Percentiles rank a stretch among this genome's conserved stretches.
Evolutionary conservation across 1,140 invertebrate genomes (phyloP).

Genomic region (Zaprionus vittiger): DNA sequence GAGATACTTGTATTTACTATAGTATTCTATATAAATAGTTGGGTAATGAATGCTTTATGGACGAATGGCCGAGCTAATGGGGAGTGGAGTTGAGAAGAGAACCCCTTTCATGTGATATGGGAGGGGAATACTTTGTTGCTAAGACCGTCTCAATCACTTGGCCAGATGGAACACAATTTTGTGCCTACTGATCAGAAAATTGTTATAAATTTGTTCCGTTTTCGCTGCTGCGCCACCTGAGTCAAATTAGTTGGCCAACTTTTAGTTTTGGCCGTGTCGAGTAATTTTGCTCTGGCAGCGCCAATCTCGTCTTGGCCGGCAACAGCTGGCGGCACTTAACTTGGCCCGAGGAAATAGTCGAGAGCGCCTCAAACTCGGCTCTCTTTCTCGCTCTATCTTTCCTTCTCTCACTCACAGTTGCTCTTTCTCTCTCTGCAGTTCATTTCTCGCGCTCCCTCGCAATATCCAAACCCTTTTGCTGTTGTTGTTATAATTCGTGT

Average conservation of each 20-base stretch:
- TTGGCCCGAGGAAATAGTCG: slow-evolving; percentile 60
- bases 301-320: slow-evolving; percentile 60
- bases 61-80: slow-evolving; percentile 36
- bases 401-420: not conserved
- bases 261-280: slow-evolving; percentile 44
- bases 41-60: slow-evolving; percentile 49
- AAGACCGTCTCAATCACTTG: slow-evolving; percentile 42
- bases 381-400: slow-evolving; percentile 27
- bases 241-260: slow-evolving; percentile 75
- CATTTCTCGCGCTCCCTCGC: slow-evolving; percentile 38
- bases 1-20: not conserved
- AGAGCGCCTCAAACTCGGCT: slow-evolving; percentile 49
- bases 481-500: slow-evolving; percentile 78
- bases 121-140: slow-evolving; percentile 5
- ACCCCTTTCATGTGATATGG: slow-evolving; percentile 19
- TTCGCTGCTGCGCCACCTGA: slow-evolving; percentile 73
- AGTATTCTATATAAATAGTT: slow-evolving; percentile 4
- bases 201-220: slow-evolving; percentile 79
- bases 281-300: slow-evolving; percentile 59
- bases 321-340: slow-evolving; percentile 79
- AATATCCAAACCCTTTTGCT: slow-evolving; percentile 54
- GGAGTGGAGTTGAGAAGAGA: not conserved
- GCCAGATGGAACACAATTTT: slow-evolving; percentile 45
- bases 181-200: slow-evolving; percentile 62
- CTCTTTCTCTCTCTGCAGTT: slow-evolving; percentile 8